Evolutionary conservation across 2,888 invertebrate genomes (phyloP).

Genomic region (Drosophila tripunctata): DNA sequence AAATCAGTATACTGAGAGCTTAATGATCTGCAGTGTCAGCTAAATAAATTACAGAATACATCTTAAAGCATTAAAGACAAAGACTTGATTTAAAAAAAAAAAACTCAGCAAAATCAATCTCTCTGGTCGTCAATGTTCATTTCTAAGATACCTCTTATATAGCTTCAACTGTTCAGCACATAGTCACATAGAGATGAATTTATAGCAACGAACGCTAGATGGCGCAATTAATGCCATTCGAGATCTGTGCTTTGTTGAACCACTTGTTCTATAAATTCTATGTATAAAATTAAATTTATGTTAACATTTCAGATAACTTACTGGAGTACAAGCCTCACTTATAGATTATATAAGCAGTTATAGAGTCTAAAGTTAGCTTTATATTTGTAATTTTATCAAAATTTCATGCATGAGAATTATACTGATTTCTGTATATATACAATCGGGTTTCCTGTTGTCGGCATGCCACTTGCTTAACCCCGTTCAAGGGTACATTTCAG

Average conservation of each 20-base stretch:
- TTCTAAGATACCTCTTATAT: background rate
- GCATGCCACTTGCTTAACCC: background rate
- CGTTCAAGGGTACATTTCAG: background rate
- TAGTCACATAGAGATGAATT: too few relatives aligned
- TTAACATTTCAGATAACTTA: too few relatives aligned
- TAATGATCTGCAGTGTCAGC: conserved; percentile 8
- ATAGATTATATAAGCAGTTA: too few relatives aligned
- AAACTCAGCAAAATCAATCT: too few relatives aligned
- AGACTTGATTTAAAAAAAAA: too few relatives aligned
- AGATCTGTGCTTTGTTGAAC: background rate
- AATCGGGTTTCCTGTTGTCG: background rate
- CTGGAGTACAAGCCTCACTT: too few relatives aligned
- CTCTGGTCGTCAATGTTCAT: too few relatives aligned
- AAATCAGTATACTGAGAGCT: background rate
- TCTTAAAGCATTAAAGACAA: too few relatives aligned
- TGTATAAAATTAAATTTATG: too few relatives aligned
- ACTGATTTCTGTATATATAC: background rate
- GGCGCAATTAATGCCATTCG: background rate
- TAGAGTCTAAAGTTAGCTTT: too few relatives aligned
- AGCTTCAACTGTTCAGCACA: background rate
- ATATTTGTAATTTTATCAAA: background rate
- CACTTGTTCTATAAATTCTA: too few relatives aligned
- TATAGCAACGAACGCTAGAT: background rate
- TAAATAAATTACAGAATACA: background rate
- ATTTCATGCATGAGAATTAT: background rate